Evolutionary conservation across 2,888 invertebrate species (phyloP).

Genomic region (Cerastis rubricosa): DNA sequence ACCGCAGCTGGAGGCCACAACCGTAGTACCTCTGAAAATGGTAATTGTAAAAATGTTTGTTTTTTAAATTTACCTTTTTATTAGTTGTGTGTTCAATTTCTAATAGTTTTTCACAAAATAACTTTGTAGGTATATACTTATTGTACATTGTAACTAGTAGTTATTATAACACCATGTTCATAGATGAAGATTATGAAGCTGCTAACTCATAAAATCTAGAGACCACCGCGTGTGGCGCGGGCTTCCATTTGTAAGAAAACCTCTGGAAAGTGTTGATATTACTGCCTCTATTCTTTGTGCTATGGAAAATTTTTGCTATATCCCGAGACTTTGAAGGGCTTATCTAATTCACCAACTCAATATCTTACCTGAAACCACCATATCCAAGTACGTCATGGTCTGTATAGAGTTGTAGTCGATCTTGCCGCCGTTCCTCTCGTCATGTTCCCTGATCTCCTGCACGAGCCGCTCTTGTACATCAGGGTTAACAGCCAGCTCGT

Average conservation of each 20-base stretch:
- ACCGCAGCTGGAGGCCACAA: conserved; percentile 83
- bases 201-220: background rate
- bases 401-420: conserved; percentile 87
- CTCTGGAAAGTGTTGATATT: background rate
- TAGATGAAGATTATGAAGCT: background rate
- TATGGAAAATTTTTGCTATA: background rate
- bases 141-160: background rate
- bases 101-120: no score
- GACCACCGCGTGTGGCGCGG: background rate
- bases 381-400: conserved; percentile 91
- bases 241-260: background rate
- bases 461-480: conserved; percentile 89
- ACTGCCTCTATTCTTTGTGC: background rate
- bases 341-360: background rate
- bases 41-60: no score
- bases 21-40: conserved; percentile 79
- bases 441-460: conserved; percentile 88
- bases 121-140: no score
- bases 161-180: background rate
- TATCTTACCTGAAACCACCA: conserved; percentile 89
- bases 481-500: conserved; percentile 90
- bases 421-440: conserved; percentile 78
- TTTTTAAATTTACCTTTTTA: no score
- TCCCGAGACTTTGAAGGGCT: background rate
- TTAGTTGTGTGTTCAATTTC: no score